These are phyloP conservation scores for Allolobophora icterica DNA, from an alignment of 2,888 invertebrate species.

Conservation along the genomic window DNA sequence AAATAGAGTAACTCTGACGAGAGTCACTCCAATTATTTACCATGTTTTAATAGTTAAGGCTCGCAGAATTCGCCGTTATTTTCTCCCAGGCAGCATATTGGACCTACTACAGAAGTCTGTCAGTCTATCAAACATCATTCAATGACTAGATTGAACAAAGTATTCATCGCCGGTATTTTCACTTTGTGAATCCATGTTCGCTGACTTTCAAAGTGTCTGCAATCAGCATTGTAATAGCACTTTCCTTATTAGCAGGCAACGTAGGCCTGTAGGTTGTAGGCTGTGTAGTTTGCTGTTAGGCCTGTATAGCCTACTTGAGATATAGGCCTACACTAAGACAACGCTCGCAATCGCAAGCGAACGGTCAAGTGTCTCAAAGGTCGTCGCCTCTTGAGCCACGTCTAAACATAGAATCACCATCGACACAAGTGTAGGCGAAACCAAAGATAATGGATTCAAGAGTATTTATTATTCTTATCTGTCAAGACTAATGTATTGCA, in stretches of 20 bases:
- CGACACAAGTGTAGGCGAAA: conserved; percentile 10
- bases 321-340: neutral
- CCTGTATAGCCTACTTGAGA: neutral
- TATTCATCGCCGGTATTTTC: neutral
- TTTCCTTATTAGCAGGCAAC: neutral
- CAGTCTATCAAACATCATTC: neutral
- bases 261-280: neutral
- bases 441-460: neutral
- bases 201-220: neutral
- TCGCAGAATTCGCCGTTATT: neutral
- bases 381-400: neutral
- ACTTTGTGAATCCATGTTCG: neutral
- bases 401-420: neutral
- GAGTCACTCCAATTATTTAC: neutral
- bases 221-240: neutral
- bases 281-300: too few species aligned
- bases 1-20: neutral
- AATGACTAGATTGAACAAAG: neutral
- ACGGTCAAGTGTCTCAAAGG: conserved; percentile 7
- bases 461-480: neutral
- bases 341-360: neutral
- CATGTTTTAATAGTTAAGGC: neutral
- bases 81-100: neutral
- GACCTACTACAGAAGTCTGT: neutral
- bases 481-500: neutral